Evolutionary conservation across 2,797 vertebrate species (phyloP).

Genomic region (Halcyon badia): DNA sequence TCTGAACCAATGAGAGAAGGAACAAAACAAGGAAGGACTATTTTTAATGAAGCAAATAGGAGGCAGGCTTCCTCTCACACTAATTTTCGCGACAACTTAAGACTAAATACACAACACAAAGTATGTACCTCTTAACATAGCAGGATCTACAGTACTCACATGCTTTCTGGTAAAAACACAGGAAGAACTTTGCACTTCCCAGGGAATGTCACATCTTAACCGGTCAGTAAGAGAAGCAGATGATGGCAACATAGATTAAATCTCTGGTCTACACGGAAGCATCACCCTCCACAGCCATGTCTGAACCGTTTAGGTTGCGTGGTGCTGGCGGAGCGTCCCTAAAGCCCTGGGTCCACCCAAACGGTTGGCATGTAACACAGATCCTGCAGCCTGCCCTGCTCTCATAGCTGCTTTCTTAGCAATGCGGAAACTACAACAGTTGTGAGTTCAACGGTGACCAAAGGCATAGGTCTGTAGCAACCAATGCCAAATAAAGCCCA

Average conservation of each 20-base stretch:
- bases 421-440: background rate
- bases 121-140: fast-evolving
- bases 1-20: background rate
- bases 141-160: fast-evolving
- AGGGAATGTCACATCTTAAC: fast-evolving
- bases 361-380: fast-evolving
- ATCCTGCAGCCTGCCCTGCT: background rate
- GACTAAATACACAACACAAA: background rate
- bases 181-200: background rate
- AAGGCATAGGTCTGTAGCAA: background rate
- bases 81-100: background rate
- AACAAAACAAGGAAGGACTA: background rate
- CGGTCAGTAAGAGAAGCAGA: background rate
- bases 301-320: background rate
- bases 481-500: background rate
- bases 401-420: background rate
- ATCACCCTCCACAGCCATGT: background rate
- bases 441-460: fast-evolving
- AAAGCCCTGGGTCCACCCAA: fast-evolving
- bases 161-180: fast-evolving
- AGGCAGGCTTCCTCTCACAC: background rate
- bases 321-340: background rate
- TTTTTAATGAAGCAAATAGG: background rate
- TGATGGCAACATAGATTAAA: background rate
- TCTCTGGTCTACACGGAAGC: no score